Evolutionary conservation across 2,797 vertebrate species (phyloP), one percentile per base, ranked within the genome.

Genomic region (Alca torda): DNA sequence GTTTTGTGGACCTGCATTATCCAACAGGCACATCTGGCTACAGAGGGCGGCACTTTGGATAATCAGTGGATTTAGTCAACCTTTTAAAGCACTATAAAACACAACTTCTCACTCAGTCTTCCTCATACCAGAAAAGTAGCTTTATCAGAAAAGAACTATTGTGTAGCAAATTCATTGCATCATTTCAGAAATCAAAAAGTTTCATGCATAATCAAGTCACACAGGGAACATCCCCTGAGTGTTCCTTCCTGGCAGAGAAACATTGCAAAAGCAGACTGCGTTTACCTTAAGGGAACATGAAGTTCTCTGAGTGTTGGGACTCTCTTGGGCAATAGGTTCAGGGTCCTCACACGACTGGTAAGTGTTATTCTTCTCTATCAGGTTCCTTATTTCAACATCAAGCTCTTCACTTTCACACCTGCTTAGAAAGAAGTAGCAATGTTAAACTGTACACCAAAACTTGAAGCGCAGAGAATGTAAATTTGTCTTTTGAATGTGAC

Each of bases 351-450:
- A 24, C 0, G 3, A 50, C 14, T 59, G 60, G 16, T 21, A 68
- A 67, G 41, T 4, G 19, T 30, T 95, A 33, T 11, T 96, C 84
- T 95, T 98, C 76, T 95, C 89, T 51, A 98, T 98, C 83, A 97
- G 87, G 63, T 96, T 96, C 24, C 91, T 93, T 84, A 98, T 98
- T 90, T 94, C 85, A 61, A 91, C 68, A 87, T 98, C 97, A 51
- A 98, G 96, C 78, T 98, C 97, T 84, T 95, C 14, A 68, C 98
- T 98, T 76, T 98, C 98, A 39, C 97, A 98, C 93, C 98, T 98
- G 96, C n/a, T 87, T 41, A 48, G 35, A 48, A 95, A 79, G 25
- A 93, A 79, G 92, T 7, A 45, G 13, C 26, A 46, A 50, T 3
- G 19, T 46, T 61, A 81, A 54, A 18, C 8, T 68, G 77, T 5